A percentile compares a stretch with the other conserved stretches of the same genome.
Evolutionary conservation across 2,888 invertebrate genomes (phyloP).

Genomic region (Synanthedon formicaeformis): DNA sequence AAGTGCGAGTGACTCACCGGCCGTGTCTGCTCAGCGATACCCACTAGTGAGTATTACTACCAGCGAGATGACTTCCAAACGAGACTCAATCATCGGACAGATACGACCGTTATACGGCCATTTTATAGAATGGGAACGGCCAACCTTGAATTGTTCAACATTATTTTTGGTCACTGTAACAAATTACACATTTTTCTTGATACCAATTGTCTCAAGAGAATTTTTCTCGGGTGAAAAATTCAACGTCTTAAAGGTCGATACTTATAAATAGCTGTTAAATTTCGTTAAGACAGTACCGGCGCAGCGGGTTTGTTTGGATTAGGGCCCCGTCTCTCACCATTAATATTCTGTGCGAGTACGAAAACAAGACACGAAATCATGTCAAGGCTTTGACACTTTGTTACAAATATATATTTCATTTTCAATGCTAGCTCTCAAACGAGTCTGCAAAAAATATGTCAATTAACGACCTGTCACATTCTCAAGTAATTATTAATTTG

Average conservation of each 20-base stretch:
- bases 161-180: conserved; percentile 54
- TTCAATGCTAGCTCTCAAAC: neutral
- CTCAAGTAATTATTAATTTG: too few relatives aligned
- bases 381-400: conserved; percentile 52
- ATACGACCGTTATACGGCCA: conserved; percentile 40
- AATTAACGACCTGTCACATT: too few relatives aligned
- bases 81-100: conserved; percentile 38
- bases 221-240: conserved; percentile 9
- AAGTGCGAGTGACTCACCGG: conserved; percentile 27
- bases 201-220: neutral
- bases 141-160: conserved; percentile 54
- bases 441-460: conserved; percentile 1
- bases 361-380: conserved; percentile 37
- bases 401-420: conserved; percentile 14
- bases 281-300: conserved; percentile 22
- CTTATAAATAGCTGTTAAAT: conserved; percentile 24
- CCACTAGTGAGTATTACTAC: conserved; percentile 32
- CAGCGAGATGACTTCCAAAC: conserved; percentile 23
- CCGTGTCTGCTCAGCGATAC: conserved; percentile 5
- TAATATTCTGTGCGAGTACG: conserved; percentile 35
- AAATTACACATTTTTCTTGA: conserved; percentile 21
- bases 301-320: conserved; percentile 26
- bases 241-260: conserved; percentile 13
- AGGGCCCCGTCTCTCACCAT: conserved; percentile 19
- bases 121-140: conserved; percentile 49